Conservation (phyloP, 2,797 vertebrate species). For the Brachyrhaphis roseni region DNA sequence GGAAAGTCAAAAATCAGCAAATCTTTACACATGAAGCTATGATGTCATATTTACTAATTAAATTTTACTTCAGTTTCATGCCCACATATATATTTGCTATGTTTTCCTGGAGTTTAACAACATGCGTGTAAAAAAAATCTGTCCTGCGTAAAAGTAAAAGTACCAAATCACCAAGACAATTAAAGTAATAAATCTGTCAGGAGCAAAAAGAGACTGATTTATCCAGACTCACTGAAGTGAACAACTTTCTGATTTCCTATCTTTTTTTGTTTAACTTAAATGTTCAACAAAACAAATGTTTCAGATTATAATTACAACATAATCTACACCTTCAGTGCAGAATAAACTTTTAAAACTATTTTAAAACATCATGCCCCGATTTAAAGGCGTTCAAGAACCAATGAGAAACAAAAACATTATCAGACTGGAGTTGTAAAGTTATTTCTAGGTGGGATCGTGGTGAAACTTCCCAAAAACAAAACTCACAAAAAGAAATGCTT, state of each 20-base stretch:
- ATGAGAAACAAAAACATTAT: background rate
- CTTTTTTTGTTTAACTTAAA: background rate
- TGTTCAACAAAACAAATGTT: no score
- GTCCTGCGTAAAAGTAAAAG: background rate
- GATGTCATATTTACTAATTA: background rate
- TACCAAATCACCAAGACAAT: background rate
- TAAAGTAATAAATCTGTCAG: background rate
- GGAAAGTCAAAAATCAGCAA: background rate
- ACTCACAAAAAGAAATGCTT: background rate
- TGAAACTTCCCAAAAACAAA: background rate
- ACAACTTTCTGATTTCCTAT: background rate
- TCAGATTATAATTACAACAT: background rate
- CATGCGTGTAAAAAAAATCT: no score
- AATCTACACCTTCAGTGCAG: background rate
- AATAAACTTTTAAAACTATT: background rate
- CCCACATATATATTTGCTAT: background rate
- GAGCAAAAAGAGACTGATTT: background rate
- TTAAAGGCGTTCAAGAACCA: background rate
- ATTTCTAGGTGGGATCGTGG: no score
- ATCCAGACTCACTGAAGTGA: background rate
- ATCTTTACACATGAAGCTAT: background rate
- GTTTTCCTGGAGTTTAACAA: background rate
- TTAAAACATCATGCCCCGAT: rapidly evolving
- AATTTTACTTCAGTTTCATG: background rate
- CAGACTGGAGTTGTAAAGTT: background rate